phyloP scores from a whole-genome alignment of 2,113 vertebrate genomes.

The Tursiops truncatus region DNA sequence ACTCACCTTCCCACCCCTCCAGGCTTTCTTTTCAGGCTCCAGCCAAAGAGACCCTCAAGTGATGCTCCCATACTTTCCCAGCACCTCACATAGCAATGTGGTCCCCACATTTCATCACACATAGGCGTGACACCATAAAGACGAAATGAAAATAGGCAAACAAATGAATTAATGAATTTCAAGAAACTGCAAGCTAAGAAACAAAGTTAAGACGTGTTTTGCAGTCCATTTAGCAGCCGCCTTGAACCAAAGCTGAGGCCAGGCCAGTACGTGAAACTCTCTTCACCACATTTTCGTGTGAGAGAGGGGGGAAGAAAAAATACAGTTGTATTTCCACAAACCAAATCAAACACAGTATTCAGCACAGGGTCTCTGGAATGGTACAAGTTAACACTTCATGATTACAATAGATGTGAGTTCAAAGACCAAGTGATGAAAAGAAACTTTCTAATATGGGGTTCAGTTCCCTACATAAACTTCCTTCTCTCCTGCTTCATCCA shows the following conservation, averaged over 20 bases:
- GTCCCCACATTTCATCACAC: neutral
- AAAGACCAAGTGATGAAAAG: constrained; percentile 75
- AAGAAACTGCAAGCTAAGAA: neutral
- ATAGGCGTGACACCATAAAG: fast-evolving
- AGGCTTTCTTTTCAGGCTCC: neutral
- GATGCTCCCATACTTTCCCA: no score
- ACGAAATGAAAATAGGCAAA: neutral
- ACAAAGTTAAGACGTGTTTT: fast-evolving
- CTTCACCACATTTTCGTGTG: fast-evolving
- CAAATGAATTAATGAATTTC: neutral
- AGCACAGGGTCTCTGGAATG: constrained; percentile 73
- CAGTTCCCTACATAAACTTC: constrained; percentile 77
- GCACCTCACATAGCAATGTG: fast-evolving
- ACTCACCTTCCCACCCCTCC: no score
- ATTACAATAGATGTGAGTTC: constrained; percentile 74
- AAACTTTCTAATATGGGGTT: constrained; percentile 59
- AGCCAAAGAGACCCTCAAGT: neutral
- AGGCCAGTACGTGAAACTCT: neutral
- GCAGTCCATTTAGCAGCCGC: neutral
- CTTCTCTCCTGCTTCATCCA: constrained; percentile 52
- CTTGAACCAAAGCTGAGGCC: neutral
- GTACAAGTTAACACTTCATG: constrained; percentile 74
- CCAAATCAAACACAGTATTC: constrained; percentile 58
- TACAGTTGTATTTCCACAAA: constrained; percentile 52
- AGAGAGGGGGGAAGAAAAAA: neutral